These are phyloP conservation scores for Gadopsis marmoratus DNA, from an alignment of 2,797 vertebrate genomes.

Conservation along the genomic window DNA sequence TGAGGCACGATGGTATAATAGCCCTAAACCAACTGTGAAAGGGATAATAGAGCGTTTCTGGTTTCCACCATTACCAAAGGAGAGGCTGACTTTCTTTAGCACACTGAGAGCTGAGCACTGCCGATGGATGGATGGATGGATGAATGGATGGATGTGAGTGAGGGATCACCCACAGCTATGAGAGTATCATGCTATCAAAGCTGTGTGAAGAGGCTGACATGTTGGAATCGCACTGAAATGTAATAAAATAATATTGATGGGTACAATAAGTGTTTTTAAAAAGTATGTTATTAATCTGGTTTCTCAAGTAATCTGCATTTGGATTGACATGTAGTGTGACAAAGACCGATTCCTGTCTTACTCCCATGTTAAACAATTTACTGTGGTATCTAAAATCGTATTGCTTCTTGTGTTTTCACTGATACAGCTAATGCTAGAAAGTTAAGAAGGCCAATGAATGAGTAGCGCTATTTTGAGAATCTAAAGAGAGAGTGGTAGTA, in stretches of 20 bases:
- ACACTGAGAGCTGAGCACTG: conserved; percentile 15
- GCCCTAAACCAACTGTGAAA: background rate
- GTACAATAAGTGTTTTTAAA: background rate
- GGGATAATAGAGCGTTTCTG: conserved; percentile 47
- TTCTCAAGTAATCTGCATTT: background rate
- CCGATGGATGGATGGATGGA: no score
- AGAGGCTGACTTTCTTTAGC: conserved; percentile 22
- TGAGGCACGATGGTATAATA: background rate
- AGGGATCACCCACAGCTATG: conserved; percentile 11
- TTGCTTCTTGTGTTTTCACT: background rate
- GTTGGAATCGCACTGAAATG: background rate
- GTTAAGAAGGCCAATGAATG: background rate
- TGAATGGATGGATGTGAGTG: background rate
- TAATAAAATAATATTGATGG: background rate
- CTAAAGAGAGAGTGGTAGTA: background rate
- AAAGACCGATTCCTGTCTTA: background rate
- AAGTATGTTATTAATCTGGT: background rate
- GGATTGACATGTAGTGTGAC: background rate
- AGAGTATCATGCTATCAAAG: background rate
- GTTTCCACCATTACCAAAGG: conserved; percentile 50
- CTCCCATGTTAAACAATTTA: background rate
- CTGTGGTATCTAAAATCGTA: no score
- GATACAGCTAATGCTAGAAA: background rate
- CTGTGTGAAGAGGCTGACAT: background rate
- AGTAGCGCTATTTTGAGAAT: no score